Conservation (phyloP, 2,888 invertebrate genomes). For the Petrolisthes cinctipes region DNA sequence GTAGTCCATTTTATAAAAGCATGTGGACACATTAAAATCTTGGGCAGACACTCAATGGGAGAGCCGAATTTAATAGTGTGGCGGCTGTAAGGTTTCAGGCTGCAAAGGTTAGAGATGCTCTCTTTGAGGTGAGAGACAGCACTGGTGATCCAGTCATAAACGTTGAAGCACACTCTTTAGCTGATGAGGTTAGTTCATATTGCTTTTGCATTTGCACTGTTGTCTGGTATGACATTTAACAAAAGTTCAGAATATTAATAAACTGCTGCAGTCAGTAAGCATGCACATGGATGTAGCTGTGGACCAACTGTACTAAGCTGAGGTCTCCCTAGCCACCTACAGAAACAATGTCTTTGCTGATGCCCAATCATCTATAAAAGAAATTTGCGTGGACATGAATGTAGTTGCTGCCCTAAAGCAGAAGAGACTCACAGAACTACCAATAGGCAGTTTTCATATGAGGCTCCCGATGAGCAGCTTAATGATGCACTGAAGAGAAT, state of each 20-base stretch:
- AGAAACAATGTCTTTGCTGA: conserved; percentile 17
- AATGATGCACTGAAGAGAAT: conserved; percentile 53
- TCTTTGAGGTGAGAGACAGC: conserved; percentile 15
- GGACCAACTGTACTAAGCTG: conserved; percentile 5
- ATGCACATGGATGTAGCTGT: conserved; percentile 36
- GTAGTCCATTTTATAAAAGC: conserved; percentile 29
- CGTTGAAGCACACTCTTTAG: conserved; percentile 13
- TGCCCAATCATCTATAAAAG: conserved; percentile 19
- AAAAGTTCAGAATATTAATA: conserved; percentile 30
- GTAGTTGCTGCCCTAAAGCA: too few species aligned
- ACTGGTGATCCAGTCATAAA: conserved; percentile 10
- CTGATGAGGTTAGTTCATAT: neutral
- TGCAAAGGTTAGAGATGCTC: conserved; percentile 13
- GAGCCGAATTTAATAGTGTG: conserved; percentile 23
- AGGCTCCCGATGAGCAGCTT: conserved; percentile 28
- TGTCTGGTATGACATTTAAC: conserved; percentile 28
- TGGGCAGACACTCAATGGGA: conserved; percentile 38
- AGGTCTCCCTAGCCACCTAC: conserved; percentile 11
- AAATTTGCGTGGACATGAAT: conserved; percentile 22
- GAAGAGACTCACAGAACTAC: conserved; percentile 2
- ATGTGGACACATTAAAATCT: conserved; percentile 38
- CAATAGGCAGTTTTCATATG: conserved; percentile 28
- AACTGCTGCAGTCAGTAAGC: conserved; percentile 35
- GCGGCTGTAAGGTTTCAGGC: conserved; percentile 15
- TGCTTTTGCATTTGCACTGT: conserved; percentile 4